phyloP scores from a whole-genome alignment of 2,113 vertebrate species.

The Sebastes fasciatus region DNA sequence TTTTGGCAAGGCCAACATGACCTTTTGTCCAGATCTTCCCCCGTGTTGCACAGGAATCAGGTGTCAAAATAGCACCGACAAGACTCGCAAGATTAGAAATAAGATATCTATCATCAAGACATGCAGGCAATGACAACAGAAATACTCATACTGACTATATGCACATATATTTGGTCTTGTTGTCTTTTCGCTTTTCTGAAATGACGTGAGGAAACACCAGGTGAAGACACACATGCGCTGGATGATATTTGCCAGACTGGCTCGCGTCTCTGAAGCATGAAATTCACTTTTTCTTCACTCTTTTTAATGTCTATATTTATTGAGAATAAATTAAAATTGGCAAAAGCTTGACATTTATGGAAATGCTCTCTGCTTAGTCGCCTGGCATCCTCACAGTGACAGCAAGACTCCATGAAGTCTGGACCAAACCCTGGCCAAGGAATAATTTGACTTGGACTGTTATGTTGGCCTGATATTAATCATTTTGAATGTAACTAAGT shows the following conservation, averaged over 20 bases:
- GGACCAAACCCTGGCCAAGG: too few relatives aligned
- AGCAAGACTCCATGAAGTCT: neutral
- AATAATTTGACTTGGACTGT: too few relatives aligned
- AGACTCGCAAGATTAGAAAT: neutral
- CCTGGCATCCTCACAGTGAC: neutral
- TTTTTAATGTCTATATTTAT: neutral
- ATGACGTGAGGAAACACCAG: neutral
- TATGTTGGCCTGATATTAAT: too few relatives aligned
- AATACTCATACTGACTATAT: neutral
- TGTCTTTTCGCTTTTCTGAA: neutral
- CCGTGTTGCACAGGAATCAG: slow-evolving; percentile 25
- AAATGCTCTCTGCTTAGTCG: too few relatives aligned
- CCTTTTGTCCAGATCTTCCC: slow-evolving; percentile 55
- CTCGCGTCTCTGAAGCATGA: neutral
- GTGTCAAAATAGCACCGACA: slow-evolving; percentile 22
- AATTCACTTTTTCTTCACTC: neutral
- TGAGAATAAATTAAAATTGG: too few relatives aligned
- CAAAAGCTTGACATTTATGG: neutral
- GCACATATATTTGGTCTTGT: neutral
- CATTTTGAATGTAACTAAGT: neutral
- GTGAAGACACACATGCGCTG: neutral
- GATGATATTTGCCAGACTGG: neutral
- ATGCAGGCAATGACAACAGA: neutral
- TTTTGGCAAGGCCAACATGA: slow-evolving; percentile 68
- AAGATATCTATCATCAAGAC: neutral